Evolutionary conservation across 2,888 invertebrate species (phyloP), one percentile per base, ranked within the genome.

Genomic region (Apamea sordens): DNA sequence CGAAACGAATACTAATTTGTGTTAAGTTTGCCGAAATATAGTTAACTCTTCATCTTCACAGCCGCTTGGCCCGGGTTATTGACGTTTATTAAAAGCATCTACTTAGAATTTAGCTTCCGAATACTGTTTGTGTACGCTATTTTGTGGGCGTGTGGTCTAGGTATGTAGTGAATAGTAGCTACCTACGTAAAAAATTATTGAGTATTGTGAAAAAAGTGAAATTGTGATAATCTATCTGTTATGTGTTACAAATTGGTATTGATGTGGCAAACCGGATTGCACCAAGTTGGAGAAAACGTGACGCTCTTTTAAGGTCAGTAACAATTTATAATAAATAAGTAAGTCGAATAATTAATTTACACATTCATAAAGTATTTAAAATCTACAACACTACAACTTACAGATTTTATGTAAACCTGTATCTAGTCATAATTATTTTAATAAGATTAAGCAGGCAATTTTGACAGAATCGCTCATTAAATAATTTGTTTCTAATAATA

Each of bases 201-300:
- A 82, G 86, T 81, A 88, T 87, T 85, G 92, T 91, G 90, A 87
- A 90, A 86, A 82, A 90, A 92, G 92, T 93, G 92, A 90, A 89
- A 91, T 91, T 91, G 93, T 94, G 93, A 89, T 87, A 84, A 75
- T 91, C 88, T 89, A 89, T 91, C 91, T 92, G 92, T 84, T 93
- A 94, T 94, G 95, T 95, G 95, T 93, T 93, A 93, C 92, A 91
- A 93, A 94, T 95, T 93, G 91, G 92, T 92, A 94, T 93, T 95
- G 95, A 96, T 96, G 96, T 96, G 96, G 96, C 96, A 95, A 95
- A 96, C 96, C 95, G 95, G 96, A 96, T 95, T 94, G 93, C 92
- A 93, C 90, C 92, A 91, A 94, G 92, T 91, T 92, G 94, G 93
- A 94, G 95, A 95, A 96, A 96, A 95, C 95, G 94, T 96, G 95